Evolutionary conservation across 2,113 vertebrate genomes (phyloP).

Genomic region (Festucalex cinctus): DNA sequence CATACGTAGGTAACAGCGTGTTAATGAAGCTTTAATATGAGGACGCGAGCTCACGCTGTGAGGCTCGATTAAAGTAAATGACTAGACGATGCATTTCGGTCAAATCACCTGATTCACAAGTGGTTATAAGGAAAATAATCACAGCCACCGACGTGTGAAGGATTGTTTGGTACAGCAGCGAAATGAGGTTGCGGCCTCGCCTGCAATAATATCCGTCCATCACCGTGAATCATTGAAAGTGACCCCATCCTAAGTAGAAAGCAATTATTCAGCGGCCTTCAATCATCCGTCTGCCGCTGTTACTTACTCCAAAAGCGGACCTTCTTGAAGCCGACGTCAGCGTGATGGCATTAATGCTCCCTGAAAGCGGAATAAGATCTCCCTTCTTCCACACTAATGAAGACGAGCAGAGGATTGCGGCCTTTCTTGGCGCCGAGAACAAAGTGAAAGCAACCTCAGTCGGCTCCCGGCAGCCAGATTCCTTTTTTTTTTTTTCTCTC

Average conservation of each 20-base stretch:
- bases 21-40: no score
- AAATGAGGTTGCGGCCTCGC: background rate
- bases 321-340: background rate
- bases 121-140: background rate
- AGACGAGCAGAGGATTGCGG: conserved; percentile 3
- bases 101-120: background rate
- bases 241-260: background rate
- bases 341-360: background rate
- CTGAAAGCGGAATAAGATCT: conserved; percentile 1
- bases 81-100: background rate
- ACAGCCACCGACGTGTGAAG: background rate
- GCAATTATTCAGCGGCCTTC: background rate
- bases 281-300: background rate
- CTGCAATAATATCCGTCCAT: background rate
- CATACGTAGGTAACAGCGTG: no score
- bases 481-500: background rate
- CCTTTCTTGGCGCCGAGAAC: conserved; percentile 6
- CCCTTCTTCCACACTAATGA: conserved; percentile 10
- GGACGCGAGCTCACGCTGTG: no score
- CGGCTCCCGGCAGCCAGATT: background rate
- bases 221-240: background rate
- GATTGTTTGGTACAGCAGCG: background rate
- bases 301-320: background rate
- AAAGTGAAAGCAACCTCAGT: background rate
- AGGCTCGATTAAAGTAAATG: no score